phyloP scores from a whole-genome alignment of 2,797 vertebrate species.

The Artibeus lituratus region DNA sequence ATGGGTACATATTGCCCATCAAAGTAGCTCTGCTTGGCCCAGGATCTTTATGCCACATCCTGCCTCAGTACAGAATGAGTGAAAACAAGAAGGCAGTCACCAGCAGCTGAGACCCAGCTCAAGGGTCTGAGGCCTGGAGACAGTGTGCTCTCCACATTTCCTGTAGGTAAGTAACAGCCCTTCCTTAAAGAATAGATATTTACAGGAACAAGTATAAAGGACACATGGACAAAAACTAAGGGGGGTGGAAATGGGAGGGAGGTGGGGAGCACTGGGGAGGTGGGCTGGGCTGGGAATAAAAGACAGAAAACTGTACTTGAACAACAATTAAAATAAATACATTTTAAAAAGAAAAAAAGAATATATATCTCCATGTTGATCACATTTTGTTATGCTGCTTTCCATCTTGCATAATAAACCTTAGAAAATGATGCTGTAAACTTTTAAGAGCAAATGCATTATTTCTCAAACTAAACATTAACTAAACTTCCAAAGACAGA shows the following conservation, averaged over 20 bases:
- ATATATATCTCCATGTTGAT: background rate
- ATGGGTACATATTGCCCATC: background rate
- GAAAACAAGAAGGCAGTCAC: background rate
- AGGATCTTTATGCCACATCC: background rate
- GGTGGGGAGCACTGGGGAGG: no score
- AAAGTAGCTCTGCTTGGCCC: background rate
- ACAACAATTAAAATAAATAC: no score
- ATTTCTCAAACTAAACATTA: background rate
- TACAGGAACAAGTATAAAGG: no score
- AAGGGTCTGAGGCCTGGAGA: background rate
- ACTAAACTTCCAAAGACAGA: background rate
- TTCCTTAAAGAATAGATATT: background rate
- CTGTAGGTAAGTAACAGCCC: background rate
- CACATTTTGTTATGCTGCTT: background rate
- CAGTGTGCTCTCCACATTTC: rapidly evolving
- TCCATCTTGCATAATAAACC: background rate
- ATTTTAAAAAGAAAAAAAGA: background rate
- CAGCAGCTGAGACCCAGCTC: background rate
- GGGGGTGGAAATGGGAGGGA: no score
- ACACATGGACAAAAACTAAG: no score
- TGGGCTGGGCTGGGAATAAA: no score
- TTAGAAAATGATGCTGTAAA: background rate
- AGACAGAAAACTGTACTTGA: no score
- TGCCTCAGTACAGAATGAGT: background rate
- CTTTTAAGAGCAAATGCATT: background rate